Base-by-base conservation (phyloP, 2,888 invertebrate species). In the Elysia crispata region DNA sequence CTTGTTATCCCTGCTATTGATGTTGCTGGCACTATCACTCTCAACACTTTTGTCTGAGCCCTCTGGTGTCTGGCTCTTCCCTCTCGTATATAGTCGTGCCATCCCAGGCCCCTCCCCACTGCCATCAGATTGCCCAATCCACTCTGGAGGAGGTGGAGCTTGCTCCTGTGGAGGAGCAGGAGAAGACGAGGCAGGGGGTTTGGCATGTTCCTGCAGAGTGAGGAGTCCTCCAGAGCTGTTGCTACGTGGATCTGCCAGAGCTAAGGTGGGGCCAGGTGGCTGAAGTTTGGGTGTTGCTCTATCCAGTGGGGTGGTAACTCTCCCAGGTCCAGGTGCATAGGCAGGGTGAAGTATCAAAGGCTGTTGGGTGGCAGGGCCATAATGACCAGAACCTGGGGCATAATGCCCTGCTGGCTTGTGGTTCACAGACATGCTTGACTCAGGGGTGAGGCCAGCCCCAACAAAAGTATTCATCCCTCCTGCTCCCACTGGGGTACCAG, bases 21-120 rank as follows among this genome's bases (percentile, higher is more conserved):
- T 11, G 41, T 41, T 41, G 41, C 5, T 41, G 41, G 5, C 11
- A 41, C 20, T 41, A 6, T 57, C 66, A 0, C 49, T 31, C 15
- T 80, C 80, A 62, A 76, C 60, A 23, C 76, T 80, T 18, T 5
- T 3, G 25, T 66, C 41, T 5, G 33, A 33, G 20, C 33, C 41
- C 20, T 80, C 76, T 11, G 67, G 75, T 0, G 75, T 76, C 72
- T 60, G 57, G 54, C 50, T 62, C 23, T n/a, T 54, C n/a, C 60
- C 62, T 23, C 76, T 13, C 49, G 50, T 80, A 64, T 80, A 80
- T 70, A 80, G 70, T 5, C 62, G 76, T 3, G 80, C 80, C 13
- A 80, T 80, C 15, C 80, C 76, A 41, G 80, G 76, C 1, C 70
- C 74, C 6, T 80, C 80, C 41, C 41, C 41, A 31, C 11, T 70